Evolutionary conservation across 2,113 vertebrate species (phyloP).

Genomic region (Aix galericulata): DNA sequence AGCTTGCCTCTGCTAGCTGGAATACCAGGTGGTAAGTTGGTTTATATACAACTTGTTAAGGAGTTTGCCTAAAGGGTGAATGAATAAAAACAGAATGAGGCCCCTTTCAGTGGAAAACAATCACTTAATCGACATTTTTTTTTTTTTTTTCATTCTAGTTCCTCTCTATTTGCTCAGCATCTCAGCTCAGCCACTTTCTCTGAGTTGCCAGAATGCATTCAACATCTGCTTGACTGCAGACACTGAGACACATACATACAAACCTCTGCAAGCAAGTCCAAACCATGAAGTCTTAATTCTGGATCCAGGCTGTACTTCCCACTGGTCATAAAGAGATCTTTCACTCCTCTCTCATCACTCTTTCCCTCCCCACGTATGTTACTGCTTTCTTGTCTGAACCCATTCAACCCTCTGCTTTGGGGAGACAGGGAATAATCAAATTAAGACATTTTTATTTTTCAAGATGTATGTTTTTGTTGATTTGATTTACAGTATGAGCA

Average conservation of each 20-base stretch:
- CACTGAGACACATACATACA: neutral
- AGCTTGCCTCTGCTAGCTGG: neutral
- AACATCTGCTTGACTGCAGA: neutral
- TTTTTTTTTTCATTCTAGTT: neutral
- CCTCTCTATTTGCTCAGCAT: neutral
- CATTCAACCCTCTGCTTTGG: neutral
- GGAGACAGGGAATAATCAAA: neutral
- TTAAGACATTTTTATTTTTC: neutral
- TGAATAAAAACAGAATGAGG: neutral
- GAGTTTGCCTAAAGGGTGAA: neutral
- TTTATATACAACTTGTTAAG: neutral
- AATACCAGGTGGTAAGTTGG: neutral
- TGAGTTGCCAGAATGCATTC: neutral
- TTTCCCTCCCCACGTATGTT: neutral
- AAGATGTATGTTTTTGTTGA: fast-evolving
- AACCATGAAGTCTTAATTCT: neutral
- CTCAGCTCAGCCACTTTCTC: neutral
- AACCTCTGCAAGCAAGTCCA: neutral
- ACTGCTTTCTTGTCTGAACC: neutral
- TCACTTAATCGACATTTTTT: neutral
- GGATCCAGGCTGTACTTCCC: neutral
- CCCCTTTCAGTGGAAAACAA: neutral
- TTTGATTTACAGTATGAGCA: neutral
- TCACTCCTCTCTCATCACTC: neutral
- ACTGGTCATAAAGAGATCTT: neutral